Percentiles rank a stretch among this genome's conserved stretches.
Evolutionary conservation across 2,797 vertebrate genomes (phyloP).

Genomic region (Setipinna tenuifilis): DNA sequence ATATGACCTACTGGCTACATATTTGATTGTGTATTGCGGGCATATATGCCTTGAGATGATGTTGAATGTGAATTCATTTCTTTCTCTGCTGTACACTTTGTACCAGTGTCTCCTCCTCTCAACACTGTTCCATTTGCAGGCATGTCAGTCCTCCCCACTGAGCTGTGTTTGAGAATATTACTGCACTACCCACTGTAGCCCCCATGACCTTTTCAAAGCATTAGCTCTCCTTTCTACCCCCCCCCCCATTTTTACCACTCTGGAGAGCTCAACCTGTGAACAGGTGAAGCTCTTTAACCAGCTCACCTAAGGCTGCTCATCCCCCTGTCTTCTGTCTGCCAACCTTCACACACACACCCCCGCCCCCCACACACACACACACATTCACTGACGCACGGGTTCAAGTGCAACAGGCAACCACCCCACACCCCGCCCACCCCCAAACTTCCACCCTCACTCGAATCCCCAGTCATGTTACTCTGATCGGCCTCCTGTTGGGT

Average conservation of each 20-base stretch:
- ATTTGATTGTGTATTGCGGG: neutral
- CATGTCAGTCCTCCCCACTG: conserved; percentile 6
- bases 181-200: neutral
- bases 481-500: neutral
- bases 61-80: neutral
- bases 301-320: neutral
- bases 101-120: neutral
- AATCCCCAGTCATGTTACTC: neutral
- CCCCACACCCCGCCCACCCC: too few relatives aligned
- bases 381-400: neutral
- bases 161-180: neutral
- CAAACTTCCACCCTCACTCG: too few relatives aligned
- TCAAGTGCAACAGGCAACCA: neutral
- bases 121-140: neutral
- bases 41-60: neutral
- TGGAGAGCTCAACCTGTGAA: neutral
- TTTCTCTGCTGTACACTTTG: neutral
- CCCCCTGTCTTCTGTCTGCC: neutral
- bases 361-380: neutral
- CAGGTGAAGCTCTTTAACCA: neutral
- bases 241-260: neutral
- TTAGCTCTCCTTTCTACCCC: neutral
- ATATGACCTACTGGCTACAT: neutral
- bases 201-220: neutral
- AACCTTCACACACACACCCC: neutral